Conservation (phyloP, 2,797 vertebrate species). For the Megalops cyprinoides region DNA sequence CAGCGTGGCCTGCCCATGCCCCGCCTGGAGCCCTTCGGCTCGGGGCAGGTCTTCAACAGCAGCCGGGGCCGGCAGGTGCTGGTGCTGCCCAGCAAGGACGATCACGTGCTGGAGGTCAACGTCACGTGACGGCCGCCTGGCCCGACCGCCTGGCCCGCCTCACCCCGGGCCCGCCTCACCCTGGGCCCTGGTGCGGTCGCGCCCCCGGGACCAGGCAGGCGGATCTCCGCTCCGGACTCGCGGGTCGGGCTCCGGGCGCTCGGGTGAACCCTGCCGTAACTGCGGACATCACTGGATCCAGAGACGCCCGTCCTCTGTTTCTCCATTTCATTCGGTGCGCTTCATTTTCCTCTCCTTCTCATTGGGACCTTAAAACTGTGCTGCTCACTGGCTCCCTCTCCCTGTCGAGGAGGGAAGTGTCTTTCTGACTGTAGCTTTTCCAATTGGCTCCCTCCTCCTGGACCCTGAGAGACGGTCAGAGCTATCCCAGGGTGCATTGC, state of each 20-base stretch:
- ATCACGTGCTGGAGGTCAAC: slow-evolving; percentile 94
- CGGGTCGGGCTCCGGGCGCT: slow-evolving; percentile 16
- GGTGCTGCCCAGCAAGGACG: slow-evolving; percentile 89
- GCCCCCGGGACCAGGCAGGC: slow-evolving; percentile 23
- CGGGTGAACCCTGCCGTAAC: slow-evolving; percentile 24
- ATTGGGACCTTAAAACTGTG: slow-evolving; percentile 60
- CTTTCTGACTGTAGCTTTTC: neutral
- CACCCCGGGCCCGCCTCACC: slow-evolving; percentile 83
- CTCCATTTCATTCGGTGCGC: slow-evolving; percentile 8
- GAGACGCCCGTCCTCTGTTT: slow-evolving; percentile 33
- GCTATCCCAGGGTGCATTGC: slow-evolving; percentile 61
- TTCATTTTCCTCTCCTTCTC: slow-evolving; percentile 12
- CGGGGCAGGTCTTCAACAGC: slow-evolving; percentile 90
- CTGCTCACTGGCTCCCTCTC: slow-evolving; percentile 60
- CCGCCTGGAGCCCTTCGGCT: slow-evolving; percentile 85
- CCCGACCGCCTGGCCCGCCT: too few species aligned
- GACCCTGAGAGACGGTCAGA: slow-evolving; percentile 39
- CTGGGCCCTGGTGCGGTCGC: slow-evolving; percentile 77
- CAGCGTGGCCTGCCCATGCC: slow-evolving; percentile 88
- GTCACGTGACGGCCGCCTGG: slow-evolving; percentile 87
- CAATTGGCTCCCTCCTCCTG: slow-evolving; percentile 29
- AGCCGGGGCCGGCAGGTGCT: slow-evolving; percentile 85
- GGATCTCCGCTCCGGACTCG: slow-evolving; percentile 22
- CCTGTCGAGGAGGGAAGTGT: neutral
- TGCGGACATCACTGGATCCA: slow-evolving; percentile 42